Evolutionary conservation across 2,888 invertebrate genomes (phyloP).

Genomic region (Mellilla xanthometata): DNA sequence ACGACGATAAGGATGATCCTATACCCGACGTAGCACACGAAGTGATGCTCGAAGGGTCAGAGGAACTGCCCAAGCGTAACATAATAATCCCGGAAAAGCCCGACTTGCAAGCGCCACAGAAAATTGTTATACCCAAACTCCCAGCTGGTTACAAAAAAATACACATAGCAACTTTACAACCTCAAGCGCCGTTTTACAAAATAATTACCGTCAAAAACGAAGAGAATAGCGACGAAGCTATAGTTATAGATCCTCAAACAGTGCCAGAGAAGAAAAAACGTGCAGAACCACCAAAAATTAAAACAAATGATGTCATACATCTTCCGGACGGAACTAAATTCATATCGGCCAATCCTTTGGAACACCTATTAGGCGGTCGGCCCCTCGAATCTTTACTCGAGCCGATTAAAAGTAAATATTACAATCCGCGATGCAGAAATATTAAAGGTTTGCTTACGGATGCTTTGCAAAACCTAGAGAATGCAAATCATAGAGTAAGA

Average conservation of each 20-base stretch:
- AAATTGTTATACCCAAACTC: conserved; percentile 52
- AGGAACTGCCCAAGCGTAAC: conserved; percentile 33
- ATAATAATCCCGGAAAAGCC: conserved; percentile 14
- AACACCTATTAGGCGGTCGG: conserved; percentile 54
- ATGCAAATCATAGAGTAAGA: conserved; percentile 19
- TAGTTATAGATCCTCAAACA: conserved; percentile 7
- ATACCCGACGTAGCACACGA: conserved; percentile 70
- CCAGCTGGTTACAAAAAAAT: conserved; percentile 44
- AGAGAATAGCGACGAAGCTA: conserved; percentile 36
- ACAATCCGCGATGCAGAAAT: conserved; percentile 41
- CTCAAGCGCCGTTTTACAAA: conserved; percentile 64
- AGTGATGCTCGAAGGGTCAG: conserved; percentile 52
- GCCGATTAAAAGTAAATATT: conserved; percentile 44
- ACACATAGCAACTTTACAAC: conserved; percentile 56
- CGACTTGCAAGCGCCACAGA: conserved; percentile 31
- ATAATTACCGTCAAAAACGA: conserved; percentile 55
- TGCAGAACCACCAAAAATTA: neutral
- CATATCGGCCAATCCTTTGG: conserved; percentile 62
- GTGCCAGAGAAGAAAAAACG: neutral
- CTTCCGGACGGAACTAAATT: conserved; percentile 59
- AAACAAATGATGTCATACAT: conserved; percentile 31
- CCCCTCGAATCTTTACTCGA: conserved; percentile 41
- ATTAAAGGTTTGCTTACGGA: conserved; percentile 51
- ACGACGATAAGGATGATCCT: conserved; percentile 28
- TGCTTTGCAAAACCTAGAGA: conserved; percentile 48